Evolutionary conservation across 2,113 vertebrate species (phyloP), one percentile per base, ranked within the genome.

Genomic region (Seriola dumerili): DNA sequence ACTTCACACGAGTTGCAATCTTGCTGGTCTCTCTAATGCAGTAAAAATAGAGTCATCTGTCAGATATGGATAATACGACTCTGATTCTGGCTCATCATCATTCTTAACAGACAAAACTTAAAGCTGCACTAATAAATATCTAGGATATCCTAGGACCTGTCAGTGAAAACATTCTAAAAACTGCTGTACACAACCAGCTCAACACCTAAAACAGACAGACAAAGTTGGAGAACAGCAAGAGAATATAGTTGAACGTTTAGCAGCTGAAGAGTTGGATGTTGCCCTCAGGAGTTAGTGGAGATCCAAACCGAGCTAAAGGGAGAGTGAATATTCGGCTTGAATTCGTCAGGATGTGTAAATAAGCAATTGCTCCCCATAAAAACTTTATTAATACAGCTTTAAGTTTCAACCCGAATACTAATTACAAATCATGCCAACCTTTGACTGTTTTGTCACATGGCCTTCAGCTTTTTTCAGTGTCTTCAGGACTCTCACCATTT

Each of bases 401-500:
- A 63, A 63, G 23, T 40, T 48, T 65, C 3, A 66, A 61, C 50
- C 59, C 9, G 14, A 16, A 58, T 7, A 68, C 8, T 11, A 68
- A 69, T 52, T 34, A 65, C 8, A 8, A 36, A 32, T 32, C 19
- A 63, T 66, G 10, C 77, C 36, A 69, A 88, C 85, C 83, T 93
- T 86, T 17, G 94, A 90, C 82, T 96, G 79, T 5, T 81, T 93
- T 23, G 87, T 92, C 84, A 29, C 8, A 93, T 94, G 93, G 48
- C 91, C 94, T 81, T 87, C 94, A 65, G 93, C 85, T 91, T 95
- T 96, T 25, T 73, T 85, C 67, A 96, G 83, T 55, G 93, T 95
- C 84, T 95, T 96, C 62, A 96, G 93, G 40, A 97, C 91, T 83
- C 93, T 79, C 14, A 95, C 84, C 72, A 97, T 93, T 67, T 97